A percentile compares a stretch with the other conserved stretches of the same genome.
These are phyloP conservation scores for Eptesicus fuscus DNA, from an alignment of 2,113 vertebrate species.

Conservation along the genomic window DNA sequence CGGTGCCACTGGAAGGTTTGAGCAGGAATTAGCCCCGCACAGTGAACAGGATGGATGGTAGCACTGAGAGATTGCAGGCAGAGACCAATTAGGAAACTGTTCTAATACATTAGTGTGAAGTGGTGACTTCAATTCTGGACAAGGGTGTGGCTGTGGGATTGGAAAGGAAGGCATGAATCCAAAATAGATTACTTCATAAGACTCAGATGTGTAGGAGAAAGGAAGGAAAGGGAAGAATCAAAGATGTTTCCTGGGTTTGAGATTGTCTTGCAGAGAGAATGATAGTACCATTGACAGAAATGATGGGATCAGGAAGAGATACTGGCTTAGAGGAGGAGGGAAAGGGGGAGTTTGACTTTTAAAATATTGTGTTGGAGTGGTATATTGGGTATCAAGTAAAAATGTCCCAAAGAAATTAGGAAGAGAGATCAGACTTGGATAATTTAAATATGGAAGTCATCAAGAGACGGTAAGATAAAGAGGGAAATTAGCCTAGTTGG, in stretches of 20 bases:
- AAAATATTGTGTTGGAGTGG: not conserved
- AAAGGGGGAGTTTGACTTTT: not conserved
- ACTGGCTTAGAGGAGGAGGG: not conserved
- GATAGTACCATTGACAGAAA: not conserved
- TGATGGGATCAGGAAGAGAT: not conserved
- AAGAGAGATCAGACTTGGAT: not conserved
- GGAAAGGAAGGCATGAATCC: not conserved
- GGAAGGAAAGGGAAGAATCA: not conserved
- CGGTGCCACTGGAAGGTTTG: not conserved
- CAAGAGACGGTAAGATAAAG: not conserved
- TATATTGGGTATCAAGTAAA: not conserved
- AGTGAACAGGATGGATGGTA: not conserved
- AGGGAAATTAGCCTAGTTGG: not conserved
- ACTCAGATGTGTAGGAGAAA: not conserved
- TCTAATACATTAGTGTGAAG: not conserved
- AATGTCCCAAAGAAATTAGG: not conserved
- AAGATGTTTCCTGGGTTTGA: not conserved
- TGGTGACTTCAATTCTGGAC: not conserved
- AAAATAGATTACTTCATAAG: not conserved
- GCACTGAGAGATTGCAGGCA: not conserved
- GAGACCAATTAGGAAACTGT: not conserved
- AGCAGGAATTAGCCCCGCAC: not conserved
- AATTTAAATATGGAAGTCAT: not conserved
- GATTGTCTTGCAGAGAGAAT: not conserved
- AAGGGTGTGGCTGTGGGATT: not conserved